Conservation (phyloP, 92 coral and sea anemone species). For the Plumapathes pennacea region DNA sequence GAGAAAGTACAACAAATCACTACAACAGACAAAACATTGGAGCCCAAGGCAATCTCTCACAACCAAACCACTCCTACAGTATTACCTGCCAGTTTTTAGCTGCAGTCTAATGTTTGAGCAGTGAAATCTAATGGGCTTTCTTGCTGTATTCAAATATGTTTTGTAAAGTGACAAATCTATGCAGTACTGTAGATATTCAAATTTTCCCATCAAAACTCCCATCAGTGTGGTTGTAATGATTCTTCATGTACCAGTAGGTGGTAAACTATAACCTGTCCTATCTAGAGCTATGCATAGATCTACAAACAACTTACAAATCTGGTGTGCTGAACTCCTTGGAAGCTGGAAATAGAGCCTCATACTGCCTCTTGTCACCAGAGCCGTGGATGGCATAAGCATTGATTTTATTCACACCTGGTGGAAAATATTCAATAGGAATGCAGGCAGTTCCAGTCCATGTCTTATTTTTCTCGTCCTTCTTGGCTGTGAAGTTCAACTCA, state of each 20-base stretch:
- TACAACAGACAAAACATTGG: too few relatives aligned
- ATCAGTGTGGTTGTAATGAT: too few relatives aligned
- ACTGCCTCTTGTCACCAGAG: constrained; percentile 66
- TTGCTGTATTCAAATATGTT: too few relatives aligned
- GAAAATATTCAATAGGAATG: constrained; percentile 84
- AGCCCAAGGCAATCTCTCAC: too few relatives aligned
- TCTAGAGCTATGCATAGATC: too few relatives aligned
- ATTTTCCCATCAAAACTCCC: too few relatives aligned
- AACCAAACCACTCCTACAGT: too few relatives aligned
- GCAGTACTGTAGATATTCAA: too few relatives aligned
- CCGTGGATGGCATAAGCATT: constrained; percentile 99
- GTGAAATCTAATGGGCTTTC: too few relatives aligned
- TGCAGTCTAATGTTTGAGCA: too few relatives aligned
- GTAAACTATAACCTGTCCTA: not conserved
- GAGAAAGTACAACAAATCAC: not conserved
- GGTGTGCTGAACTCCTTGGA: constrained; percentile 63
- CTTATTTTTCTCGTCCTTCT: constrained; percentile 31
- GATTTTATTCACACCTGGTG: constrained; percentile 72
- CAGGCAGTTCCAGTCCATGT: constrained; percentile 83
- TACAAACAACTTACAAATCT: constrained; percentile 91
- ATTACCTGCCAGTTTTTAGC: too few relatives aligned
- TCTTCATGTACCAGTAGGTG: not conserved
- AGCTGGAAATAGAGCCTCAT: constrained; percentile 90
- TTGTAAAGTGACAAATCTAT: not conserved
- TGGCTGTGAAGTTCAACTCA: constrained; percentile 55